phyloP scores from a whole-genome alignment of 2,797 vertebrate genomes.

The Syngnathus acus region DNA sequence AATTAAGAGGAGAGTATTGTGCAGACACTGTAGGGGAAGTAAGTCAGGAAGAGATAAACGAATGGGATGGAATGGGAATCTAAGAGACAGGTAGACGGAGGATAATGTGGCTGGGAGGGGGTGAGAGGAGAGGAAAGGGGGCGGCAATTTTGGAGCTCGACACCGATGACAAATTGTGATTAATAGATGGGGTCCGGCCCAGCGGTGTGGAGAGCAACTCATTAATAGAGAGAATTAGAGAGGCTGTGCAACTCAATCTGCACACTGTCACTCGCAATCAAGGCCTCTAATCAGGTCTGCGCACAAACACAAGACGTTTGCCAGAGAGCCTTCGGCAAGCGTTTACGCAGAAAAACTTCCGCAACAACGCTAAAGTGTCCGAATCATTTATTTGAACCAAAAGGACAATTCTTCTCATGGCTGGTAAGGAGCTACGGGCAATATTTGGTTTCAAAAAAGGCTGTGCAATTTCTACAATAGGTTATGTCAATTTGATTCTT shows the following conservation, averaged over 20 bases:
- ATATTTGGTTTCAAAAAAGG: not conserved
- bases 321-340: constrained; percentile 11
- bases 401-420: not conserved
- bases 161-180: constrained; percentile 72
- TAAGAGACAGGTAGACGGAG: constrained; percentile 31
- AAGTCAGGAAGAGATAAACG: constrained; percentile 22
- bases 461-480: not conserved
- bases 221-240: constrained; percentile 74
- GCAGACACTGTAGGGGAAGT: constrained; percentile 19
- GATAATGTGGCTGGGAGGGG: constrained; percentile 4
- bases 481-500: too few relatives aligned
- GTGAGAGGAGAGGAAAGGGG: constrained; percentile 1
- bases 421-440: not conserved
- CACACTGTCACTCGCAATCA: constrained; percentile 69
- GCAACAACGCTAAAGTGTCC: not conserved
- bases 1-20: constrained; percentile 26
- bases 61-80: constrained; percentile 29
- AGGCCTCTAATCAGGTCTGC: constrained; percentile 61
- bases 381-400: not conserved
- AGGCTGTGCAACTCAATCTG: constrained; percentile 72
- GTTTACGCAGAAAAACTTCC: constrained; percentile 6
- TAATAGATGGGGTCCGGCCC: constrained; percentile 71
- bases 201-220: constrained; percentile 68
- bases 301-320: constrained; percentile 44
- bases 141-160: constrained; percentile 13